phyloP scores from a whole-genome alignment of 2,888 invertebrate species.

The Tenthredo livida region DNA sequence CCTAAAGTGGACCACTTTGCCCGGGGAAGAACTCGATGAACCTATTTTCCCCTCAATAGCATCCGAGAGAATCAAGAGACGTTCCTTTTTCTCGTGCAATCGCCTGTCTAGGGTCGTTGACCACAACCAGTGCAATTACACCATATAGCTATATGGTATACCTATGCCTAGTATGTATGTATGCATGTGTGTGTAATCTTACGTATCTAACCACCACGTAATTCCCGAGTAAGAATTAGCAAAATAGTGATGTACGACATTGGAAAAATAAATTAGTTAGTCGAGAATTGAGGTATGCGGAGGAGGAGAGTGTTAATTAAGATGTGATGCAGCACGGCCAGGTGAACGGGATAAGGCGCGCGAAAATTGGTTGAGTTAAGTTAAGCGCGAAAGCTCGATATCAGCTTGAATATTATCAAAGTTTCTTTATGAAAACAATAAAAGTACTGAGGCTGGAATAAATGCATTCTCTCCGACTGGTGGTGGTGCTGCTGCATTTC shows the following conservation, averaged over 20 bases:
- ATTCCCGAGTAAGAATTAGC: not conserved
- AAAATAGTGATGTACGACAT: not conserved
- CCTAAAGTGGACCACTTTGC: not conserved
- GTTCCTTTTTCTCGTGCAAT: not conserved
- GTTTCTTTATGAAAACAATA: slow-evolving; percentile 63
- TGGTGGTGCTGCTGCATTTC: not conserved
- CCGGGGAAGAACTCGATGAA: not conserved
- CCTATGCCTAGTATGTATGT: too few species aligned
- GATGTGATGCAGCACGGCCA: not conserved
- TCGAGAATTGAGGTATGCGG: not conserved
- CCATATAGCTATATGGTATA: not conserved
- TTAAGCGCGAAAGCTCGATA: not conserved
- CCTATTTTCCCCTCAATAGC: not conserved
- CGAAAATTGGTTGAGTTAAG: not conserved
- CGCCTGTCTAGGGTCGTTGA: not conserved
- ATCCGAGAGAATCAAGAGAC: not conserved
- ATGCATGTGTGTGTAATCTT: not conserved
- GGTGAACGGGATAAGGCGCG: not conserved
- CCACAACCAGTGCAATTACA: not conserved
- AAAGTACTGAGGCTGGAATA: slow-evolving; percentile 66
- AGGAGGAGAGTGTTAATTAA: not conserved
- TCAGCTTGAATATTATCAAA: not conserved
- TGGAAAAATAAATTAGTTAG: not conserved
- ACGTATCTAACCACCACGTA: not conserved
- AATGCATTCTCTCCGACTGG: slow-evolving; percentile 65